phyloP scores from a whole-genome alignment of 2,797 vertebrate genomes.

The Lutjanus argentimaculatus region DNA sequence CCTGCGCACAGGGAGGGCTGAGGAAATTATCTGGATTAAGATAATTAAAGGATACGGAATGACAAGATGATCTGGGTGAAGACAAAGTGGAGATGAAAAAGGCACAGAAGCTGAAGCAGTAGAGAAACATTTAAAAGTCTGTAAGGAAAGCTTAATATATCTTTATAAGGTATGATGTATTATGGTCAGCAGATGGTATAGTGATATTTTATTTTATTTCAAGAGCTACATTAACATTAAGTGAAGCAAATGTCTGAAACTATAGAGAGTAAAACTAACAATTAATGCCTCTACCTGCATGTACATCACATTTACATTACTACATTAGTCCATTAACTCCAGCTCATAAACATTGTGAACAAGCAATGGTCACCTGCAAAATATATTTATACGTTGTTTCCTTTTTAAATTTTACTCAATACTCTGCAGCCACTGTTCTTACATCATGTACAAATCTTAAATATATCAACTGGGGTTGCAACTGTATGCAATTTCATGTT shows the following conservation, averaged over 20 bases:
- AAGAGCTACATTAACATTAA: neutral
- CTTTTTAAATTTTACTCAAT: neutral
- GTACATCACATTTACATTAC: neutral
- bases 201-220: too few species aligned
- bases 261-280: neutral
- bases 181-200: neutral
- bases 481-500: too few species aligned
- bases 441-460: too few species aligned
- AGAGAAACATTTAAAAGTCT: neutral
- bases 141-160: neutral
- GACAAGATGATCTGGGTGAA: neutral
- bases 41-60: slow-evolving; percentile 48
- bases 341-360: neutral
- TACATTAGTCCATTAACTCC: neutral
- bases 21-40: slow-evolving; percentile 61
- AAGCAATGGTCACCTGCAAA: neutral
- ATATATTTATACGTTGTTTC: neutral
- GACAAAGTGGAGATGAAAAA: neutral
- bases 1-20: slow-evolving; percentile 23
- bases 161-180: neutral
- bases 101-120: neutral
- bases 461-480: neutral
- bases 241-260: neutral
- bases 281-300: neutral
- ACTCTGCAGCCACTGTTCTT: neutral